phyloP scores from a whole-genome alignment of 2,888 invertebrate species.

The Pristionchus maxplancki region DNA sequence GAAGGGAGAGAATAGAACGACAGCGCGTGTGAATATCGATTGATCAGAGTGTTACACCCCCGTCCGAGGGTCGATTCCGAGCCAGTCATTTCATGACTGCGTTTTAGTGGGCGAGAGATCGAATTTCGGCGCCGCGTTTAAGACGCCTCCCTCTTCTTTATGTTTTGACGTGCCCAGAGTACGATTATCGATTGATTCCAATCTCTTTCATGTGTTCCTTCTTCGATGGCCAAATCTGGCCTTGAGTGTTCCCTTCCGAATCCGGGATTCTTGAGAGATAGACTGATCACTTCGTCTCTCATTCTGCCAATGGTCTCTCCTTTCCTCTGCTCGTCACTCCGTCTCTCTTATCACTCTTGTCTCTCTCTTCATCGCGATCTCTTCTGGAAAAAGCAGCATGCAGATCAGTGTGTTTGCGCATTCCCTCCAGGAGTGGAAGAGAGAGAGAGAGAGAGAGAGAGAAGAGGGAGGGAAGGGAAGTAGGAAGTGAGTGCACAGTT shows the following conservation, averaged over 20 bases:
- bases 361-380: not conserved
- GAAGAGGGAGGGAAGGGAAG: not conserved
- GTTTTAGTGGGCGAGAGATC: constrained; percentile 43
- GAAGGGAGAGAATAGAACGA: not conserved
- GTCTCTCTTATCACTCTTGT: constrained; percentile 33
- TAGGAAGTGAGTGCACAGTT: not conserved
- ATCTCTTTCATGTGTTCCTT: not conserved
- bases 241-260: constrained; percentile 23
- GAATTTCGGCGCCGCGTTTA: constrained; percentile 25
- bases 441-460: not conserved
- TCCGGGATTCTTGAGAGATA: constrained; percentile 19
- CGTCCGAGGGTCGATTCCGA: not conserved
- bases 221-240: not conserved
- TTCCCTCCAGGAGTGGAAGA: constrained; percentile 27
- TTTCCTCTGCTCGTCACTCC: not conserved
- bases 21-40: constrained; percentile 5
- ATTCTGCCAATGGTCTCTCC: constrained; percentile 8
- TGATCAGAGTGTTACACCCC: not conserved
- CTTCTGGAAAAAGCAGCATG: constrained; percentile 39
- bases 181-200: constrained; percentile 30
- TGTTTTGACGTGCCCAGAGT: not conserved
- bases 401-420: constrained; percentile 37
- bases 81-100: constrained; percentile 4
- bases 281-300: not conserved
- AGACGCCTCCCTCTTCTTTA: not conserved